Evolutionary conservation across 2,797 vertebrate species (phyloP).

Genomic region (Notamacropus eugenii): DNA sequence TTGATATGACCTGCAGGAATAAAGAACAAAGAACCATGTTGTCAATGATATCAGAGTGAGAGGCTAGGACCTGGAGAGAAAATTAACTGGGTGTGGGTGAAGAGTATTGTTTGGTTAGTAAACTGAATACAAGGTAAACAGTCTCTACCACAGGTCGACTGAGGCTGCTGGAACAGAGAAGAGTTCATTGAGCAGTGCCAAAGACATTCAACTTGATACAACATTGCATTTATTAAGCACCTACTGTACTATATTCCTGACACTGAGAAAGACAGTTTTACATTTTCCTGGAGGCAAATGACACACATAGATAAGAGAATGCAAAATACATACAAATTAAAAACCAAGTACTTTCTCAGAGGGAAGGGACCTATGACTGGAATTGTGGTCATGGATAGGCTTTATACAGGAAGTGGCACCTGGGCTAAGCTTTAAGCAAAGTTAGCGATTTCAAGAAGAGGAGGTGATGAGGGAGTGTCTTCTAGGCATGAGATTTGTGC

Average conservation of each 20-base stretch:
- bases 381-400: neutral
- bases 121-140: neutral
- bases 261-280: neutral
- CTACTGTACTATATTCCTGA: neutral
- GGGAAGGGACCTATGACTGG: neutral
- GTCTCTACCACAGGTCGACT: too few species aligned
- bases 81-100: neutral
- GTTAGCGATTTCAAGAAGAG: neutral
- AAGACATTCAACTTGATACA: neutral
- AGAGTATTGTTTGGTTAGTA: neutral
- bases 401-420: neutral
- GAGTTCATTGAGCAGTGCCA: neutral
- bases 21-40: constrained; percentile 71
- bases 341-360: neutral
- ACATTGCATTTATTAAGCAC: neutral
- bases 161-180: neutral
- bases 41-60: constrained; percentile 41
- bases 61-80: neutral
- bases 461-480: neutral
- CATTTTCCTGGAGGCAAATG: neutral
- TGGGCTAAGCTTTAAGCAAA: neutral
- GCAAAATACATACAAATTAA: neutral
- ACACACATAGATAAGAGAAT: neutral
- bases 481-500: neutral
- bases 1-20: constrained; percentile 88